Base-by-base conservation (phyloP, 1,140 invertebrate species). In the Gryon sp. region DNA sequence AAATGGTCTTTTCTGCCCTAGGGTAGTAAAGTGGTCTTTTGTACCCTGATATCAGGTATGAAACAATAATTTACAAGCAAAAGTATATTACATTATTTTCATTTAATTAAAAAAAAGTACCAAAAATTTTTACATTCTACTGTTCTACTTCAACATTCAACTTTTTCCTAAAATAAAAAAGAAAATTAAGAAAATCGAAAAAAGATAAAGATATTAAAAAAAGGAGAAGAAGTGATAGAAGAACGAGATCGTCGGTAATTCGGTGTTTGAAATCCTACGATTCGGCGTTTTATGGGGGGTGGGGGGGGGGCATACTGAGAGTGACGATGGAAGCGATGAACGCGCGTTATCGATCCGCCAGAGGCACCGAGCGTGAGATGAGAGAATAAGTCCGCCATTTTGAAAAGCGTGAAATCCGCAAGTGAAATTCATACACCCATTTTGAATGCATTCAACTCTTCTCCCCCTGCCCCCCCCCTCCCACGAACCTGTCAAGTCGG, bases 261-360 rank as follows among this genome's bases (percentile, higher is more conserved):
- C 18, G 55, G 55, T 63, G 55, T 32, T 75, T 30, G 72, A 68
- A 76, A 69, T 76, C 55, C 45, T 53, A 24, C 72, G 53, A 76
- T 76, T 69, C 26, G 34, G 6, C 52, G 65, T 68, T 65, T 69
- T 57, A 63, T 55, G 57, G 73, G n/a, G n/a, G n/a, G n/a, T n/a
- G n/a, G n/a, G n/a, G n/a, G n/a, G n/a, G n/a, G n/a, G 63, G 55
- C 69, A 75, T 55, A 45, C 65, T 52, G 57, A 66, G 74, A 70
- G 74, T 70, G 74, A 76, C 74, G 74, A 70, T 76, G 66, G 75
- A 53, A 77, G 60, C 75, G 75, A 72, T 72, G 75, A 77, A 52
- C 66, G 75, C n/a, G n/a, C 74, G 74, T 32, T 76, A 77, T 77
- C 75, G 75, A 77, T 72, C 66, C 57, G 68, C 48, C 63, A 41